These are phyloP conservation scores for Cladopsammia gracilis DNA, from an alignment of 64 coral and sea anemone species.

Conservation along the genomic window DNA sequence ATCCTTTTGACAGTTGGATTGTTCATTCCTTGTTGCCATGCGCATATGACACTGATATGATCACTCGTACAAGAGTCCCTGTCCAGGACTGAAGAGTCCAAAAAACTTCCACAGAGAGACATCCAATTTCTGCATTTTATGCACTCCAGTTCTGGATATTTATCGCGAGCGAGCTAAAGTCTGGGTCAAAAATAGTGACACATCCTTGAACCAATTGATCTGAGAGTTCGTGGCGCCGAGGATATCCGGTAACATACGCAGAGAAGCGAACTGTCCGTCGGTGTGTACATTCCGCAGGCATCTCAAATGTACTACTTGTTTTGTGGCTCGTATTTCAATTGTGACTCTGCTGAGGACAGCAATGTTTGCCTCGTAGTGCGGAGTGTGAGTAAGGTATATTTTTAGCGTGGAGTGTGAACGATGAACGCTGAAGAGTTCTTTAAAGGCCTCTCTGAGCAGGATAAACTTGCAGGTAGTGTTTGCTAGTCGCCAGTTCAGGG, in stretches of 20 bases:
- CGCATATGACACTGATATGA: neutral
- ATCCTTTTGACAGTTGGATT: constrained; percentile 19
- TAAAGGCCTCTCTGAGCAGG: constrained; percentile 42
- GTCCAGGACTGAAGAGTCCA: neutral
- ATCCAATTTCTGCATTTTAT: neutral
- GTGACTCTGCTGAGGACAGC: constrained; percentile 48
- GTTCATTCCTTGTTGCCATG: constrained; percentile 10
- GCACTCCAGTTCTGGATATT: neutral
- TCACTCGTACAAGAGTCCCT: neutral
- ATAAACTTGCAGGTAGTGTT: constrained; percentile 72
- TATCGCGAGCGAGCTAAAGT: neutral
- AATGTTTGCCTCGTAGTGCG: constrained; percentile 38
- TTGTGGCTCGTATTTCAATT: constrained; percentile 80
- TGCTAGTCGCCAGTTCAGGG: neutral
- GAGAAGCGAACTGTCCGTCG: constrained; percentile 49
- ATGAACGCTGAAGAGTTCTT: constrained; percentile 70
- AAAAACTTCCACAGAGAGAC: neutral
- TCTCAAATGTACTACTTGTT: constrained; percentile 72
- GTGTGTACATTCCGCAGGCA: constrained; percentile 80
- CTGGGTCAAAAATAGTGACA: neutral
- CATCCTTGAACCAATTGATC: constrained; percentile 14
- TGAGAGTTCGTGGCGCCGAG: constrained; percentile 14
- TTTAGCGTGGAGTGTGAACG: neutral
- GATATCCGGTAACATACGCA: constrained; percentile 46
- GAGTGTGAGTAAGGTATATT: neutral